A percentile compares a stretch with the other conserved stretches of the same genome.
Conservation (phyloP, 2,113 vertebrate genomes). For the Perca flavescens region DNA sequence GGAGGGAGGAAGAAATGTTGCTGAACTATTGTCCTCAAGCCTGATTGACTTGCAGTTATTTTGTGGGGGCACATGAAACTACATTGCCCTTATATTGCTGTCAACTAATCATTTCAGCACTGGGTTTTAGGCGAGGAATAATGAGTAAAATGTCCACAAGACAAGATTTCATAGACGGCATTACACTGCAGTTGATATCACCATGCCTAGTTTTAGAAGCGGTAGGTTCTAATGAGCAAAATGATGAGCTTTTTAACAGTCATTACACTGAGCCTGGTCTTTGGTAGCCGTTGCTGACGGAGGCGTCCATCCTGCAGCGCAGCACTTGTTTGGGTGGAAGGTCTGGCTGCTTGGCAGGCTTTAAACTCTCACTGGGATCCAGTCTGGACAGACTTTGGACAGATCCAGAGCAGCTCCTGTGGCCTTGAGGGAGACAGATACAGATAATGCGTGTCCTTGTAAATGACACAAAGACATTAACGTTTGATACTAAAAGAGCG, state of each 20-base stretch:
- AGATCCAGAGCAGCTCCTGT: constrained; percentile 88
- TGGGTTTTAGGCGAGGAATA: neutral
- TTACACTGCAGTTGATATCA: neutral
- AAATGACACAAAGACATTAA: constrained; percentile 32
- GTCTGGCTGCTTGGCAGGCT: constrained; percentile 82
- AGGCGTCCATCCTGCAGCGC: constrained; percentile 83
- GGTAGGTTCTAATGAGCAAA: neutral
- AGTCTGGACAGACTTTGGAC: constrained; percentile 88
- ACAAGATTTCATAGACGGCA: neutral
- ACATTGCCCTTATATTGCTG: neutral
- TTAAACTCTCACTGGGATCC: constrained; percentile 85
- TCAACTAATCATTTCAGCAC: neutral
- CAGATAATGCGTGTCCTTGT: neutral
- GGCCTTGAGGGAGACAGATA: constrained; percentile 81
- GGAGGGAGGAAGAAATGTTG: constrained; percentile 25
- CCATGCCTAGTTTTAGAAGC: neutral
- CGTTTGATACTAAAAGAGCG: constrained; percentile 5
- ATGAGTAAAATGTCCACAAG: neutral
- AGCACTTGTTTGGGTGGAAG: constrained; percentile 89
- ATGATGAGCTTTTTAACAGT: neutral
- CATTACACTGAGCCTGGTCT: constrained; percentile 93
- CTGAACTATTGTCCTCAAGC: constrained; percentile 11
- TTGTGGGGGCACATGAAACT: neutral
- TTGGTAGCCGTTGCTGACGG: constrained; percentile 92
- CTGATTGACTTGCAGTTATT: constrained; percentile 5